Base-by-base conservation (phyloP, 1,140 invertebrate genomes). In the Homarus americanus region DNA sequence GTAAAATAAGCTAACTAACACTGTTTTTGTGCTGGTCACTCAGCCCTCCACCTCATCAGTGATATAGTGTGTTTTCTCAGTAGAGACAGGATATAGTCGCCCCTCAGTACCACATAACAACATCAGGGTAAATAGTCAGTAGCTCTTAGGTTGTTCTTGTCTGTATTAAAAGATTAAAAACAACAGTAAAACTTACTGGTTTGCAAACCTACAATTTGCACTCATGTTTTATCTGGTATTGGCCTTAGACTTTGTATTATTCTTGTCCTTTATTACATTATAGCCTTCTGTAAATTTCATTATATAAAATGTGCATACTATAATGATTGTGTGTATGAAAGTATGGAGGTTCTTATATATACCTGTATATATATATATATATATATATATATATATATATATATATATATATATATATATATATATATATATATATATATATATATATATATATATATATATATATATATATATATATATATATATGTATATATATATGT, bases 391-490 rank as follows among this genome's bases (percentile, higher is more conserved):
- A 69, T 69, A 69, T 66, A 84, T 84, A 84, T 36, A 72, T 84
- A 84, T 66, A 84, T 72, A 84, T 66, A 84, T 83, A 83, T 63
- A 83, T 83, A 83, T 63, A 83, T 83, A 83, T 83, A 83, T 83
- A 83, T 83, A 83, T 83, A 83, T 83, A 83, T 83, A 83, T 83
- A 83, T 83, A 83, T 83, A 83, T 83, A 83, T 83, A 83, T 83
- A 83, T 83, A 83, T 83, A 83, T 83, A 83, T 83, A 83, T 83
- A 83, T 83, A 83, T 83, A 83, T 83, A 83, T 83, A 83, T 83
- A 83, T 83, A 83, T 83, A 83, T 83, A 83, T 83, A 83, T 63
- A 83, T 66, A 63, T 66, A 83, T 83, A 83, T 83, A 66, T 83
- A 58, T 83, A 83, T 83, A 66, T 83, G 28, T 73, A 73, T 73